Base-by-base conservation (phyloP, 1,140 invertebrate species). In the Glossosoma conforme region DNA sequence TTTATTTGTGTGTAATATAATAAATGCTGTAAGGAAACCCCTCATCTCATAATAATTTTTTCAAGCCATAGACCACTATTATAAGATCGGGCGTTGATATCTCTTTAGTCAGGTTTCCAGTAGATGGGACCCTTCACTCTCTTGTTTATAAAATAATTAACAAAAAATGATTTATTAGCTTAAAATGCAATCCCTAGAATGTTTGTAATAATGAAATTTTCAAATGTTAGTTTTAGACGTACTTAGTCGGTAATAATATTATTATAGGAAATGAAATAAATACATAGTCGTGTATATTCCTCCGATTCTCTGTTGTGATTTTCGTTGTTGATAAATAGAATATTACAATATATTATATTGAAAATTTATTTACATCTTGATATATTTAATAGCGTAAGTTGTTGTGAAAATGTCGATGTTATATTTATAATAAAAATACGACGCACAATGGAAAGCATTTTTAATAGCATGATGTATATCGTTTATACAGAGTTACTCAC, bases 391-490 rank as follows among this genome's bases (percentile, higher is more conserved):
- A 47, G 45, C 20, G 32, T 37, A 52, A 50, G 36, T 58, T 58
- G 56, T 58, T 58, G 56, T 58, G 56, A 51, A 58, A 52, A 49
- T 44, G 37, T 58, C 43, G 56, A 54, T 58, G 56, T 58, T 45
- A 46, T 58, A 53, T 50, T 48, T 48, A 36, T 52, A 52, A 56
- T 56, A 47, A 33, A 54, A 55, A 46, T 52, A 49, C 46, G 28
- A 57, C 50, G 50, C 55, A 52, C 55, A 57, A 57, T 57, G 30
- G 32, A 44, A 45, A 48, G 48, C 54, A 52, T 51, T 50, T 50
- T 43, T 38, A 13, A 19, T 18, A 22, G 38, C n/a, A 45, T 51
- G 42, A 28, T 43, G 43, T 49, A 38, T 54, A 54, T 54, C 35
- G 30, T 46, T 53, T 41, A 41, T 30, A 35, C 30, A 46, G 35